Conservation (phyloP, 92 coral and sea anemone genomes). For the Virgularia gustaviana region DNA sequence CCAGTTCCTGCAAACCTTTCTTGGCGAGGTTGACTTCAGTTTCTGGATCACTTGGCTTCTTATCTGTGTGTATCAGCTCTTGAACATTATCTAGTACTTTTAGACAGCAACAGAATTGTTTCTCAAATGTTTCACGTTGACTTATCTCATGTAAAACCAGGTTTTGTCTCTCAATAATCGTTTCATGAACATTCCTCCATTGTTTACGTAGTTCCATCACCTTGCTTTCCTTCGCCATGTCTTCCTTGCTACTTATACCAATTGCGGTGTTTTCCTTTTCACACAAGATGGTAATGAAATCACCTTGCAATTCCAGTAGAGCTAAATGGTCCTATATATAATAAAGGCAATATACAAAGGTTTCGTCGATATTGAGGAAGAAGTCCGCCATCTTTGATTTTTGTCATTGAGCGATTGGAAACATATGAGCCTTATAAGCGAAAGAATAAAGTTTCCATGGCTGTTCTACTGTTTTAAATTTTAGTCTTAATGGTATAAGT, state of each 20-base stretch:
- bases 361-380: too few relatives aligned
- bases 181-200: conserved; percentile 70
- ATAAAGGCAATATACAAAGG: too few relatives aligned
- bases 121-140: conserved; percentile 65
- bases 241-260: conserved; percentile 57
- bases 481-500: too few relatives aligned
- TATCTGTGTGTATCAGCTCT: background rate
- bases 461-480: too few relatives aligned
- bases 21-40: background rate
- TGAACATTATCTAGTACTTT: conserved; percentile 54
- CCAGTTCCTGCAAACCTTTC: background rate
- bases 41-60: background rate
- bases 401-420: too few relatives aligned
- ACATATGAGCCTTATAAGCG: too few relatives aligned
- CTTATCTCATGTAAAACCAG: conserved; percentile 47
- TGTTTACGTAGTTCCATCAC: conserved; percentile 63
- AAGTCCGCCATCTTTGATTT: too few relatives aligned
- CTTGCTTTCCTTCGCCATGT: conserved; percentile 62
- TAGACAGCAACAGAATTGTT: conserved; percentile 65
- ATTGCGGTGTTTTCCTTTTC: conserved; percentile 65
- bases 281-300: conserved; percentile 71
- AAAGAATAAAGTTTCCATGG: too few relatives aligned
- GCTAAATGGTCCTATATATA: conserved; percentile 59
- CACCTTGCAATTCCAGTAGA: conserved; percentile 78
- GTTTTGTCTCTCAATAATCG: conserved; percentile 65